Base-by-base conservation (phyloP, 2,888 invertebrate species). In the Cinara cedri region DNA sequence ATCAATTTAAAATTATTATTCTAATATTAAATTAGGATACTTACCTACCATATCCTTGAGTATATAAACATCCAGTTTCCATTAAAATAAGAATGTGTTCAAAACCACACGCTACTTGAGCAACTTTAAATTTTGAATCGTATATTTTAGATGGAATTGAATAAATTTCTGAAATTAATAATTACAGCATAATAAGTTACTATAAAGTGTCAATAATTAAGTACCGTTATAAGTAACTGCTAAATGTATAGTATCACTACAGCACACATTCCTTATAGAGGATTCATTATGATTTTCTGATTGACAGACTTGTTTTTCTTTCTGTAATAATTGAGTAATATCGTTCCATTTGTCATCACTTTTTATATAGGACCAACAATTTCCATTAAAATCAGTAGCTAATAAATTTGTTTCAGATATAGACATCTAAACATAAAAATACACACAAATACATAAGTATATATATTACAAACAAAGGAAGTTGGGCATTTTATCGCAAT, bases 11-110 rank as follows among this genome's bases (percentile, higher is more conserved):
- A 1, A 11, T 63, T 42, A 60, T 16, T 14, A 1, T 24, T 42
- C 1, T 34, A 55, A 14, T 19, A 42, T 16, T 21, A 46, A 66
- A 68, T 16, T 49, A 2, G 9, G n/a, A 1, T 72, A 70, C 85
- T 84, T 87, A 95, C 95, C 93, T 91, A 84, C 95, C 95, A 85
- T 90, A 89, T 60, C 96, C 96, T 90, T 91, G 93, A 4, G 91
- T 90, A 84, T 91, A 94, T n/a, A 96, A 89, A 83, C 89, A 88
- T 1, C 95, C 95, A 83, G 87, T 86, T 71, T 88, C 87, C 71
- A 92, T 91, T 10, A 96, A 87, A 71, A 93, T 83, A 14, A 96
- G 84, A 54, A 89, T 90, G 86, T 96, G 96, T 85, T 96, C 95
- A 85, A 91, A 90, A 0, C 96, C 96, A 86, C 93, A 92, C 72